Conservation (phyloP, 2,113 vertebrate genomes). For the Xerus inauris region DNA sequence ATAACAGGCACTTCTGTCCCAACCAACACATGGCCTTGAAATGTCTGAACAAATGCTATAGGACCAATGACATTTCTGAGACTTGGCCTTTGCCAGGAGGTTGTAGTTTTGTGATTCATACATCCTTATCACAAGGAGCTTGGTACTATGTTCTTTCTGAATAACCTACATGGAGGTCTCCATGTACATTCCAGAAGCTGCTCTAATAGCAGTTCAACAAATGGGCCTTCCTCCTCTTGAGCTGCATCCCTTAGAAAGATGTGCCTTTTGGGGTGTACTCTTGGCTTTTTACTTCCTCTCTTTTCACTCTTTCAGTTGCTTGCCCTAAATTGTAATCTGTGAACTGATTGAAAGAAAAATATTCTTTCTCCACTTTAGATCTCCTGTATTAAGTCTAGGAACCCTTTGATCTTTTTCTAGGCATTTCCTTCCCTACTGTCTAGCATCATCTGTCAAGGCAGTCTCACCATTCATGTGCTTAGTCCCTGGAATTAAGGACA, state of each 20-base stretch:
- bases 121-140: neutral
- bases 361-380: neutral
- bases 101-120: neutral
- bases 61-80: neutral
- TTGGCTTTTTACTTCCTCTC: neutral
- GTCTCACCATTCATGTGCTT: neutral
- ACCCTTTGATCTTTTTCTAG: slow-evolving; percentile 5
- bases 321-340: slow-evolving; percentile 6
- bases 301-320: neutral
- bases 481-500: neutral
- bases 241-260: neutral
- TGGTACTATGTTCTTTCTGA: neutral
- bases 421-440: neutral
- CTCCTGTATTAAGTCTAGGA: neutral
- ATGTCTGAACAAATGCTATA: neutral
- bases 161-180: neutral
- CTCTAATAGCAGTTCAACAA: neutral
- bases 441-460: neutral
- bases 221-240: neutral
- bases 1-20: neutral
- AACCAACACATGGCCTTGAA: neutral
- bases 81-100: neutral
- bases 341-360: slow-evolving; percentile 16
- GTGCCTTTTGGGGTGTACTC: neutral
- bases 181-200: neutral